Conservation (phyloP, 2,797 vertebrate species). For the Lophius americanus region DNA sequence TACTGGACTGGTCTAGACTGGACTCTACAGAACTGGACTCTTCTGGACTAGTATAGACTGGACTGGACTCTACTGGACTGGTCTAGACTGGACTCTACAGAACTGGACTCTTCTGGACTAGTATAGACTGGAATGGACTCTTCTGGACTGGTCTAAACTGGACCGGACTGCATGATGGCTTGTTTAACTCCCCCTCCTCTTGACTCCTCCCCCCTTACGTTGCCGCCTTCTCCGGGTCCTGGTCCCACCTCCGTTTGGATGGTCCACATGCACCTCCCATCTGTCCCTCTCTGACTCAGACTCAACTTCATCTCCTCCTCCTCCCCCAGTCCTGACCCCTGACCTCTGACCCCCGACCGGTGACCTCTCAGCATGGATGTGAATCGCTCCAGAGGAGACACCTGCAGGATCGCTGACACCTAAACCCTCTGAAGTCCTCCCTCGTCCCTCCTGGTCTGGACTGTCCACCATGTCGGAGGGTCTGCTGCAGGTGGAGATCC, state of each 20-base stretch:
- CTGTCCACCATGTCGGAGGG: constrained; percentile 89
- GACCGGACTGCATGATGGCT: neutral
- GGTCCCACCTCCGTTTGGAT: constrained; percentile 20
- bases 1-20: neutral
- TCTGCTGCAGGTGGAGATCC: constrained; percentile 92
- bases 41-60: no score
- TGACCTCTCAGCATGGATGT: constrained; percentile 50
- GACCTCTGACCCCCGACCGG: neutral
- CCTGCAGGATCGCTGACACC: constrained; percentile 53
- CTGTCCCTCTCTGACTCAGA: neutral
- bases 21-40: neutral
- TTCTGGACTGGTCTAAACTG: no score
- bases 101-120: neutral
- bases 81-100: neutral
- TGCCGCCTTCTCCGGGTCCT: constrained; percentile 33
- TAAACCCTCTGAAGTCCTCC: constrained; percentile 15
- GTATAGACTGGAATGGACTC: no score
- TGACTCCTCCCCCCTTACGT: neutral
- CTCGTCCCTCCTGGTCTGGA: constrained; percentile 2
- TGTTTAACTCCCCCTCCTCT: neutral
- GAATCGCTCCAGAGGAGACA: constrained; percentile 15
- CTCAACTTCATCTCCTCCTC: neutral
- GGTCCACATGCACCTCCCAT: constrained; percentile 6
- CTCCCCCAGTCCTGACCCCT: neutral
- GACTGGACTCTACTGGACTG: neutral